Conservation (phyloP, 1,140 invertebrate species). For the Triops longicaudatus region DNA sequence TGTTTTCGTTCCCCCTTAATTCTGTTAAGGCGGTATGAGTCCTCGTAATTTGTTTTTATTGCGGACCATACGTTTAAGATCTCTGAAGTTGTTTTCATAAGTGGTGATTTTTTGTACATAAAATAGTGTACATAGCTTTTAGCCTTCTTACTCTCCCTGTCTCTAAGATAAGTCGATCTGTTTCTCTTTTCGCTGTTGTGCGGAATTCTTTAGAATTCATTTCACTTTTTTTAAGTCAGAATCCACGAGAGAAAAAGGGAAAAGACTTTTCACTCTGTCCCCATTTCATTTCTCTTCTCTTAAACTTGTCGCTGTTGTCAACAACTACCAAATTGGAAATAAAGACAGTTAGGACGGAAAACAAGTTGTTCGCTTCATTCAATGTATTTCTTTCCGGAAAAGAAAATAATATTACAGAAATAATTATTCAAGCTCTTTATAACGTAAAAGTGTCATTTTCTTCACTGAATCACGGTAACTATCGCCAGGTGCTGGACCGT, state of each 20-base stretch:
- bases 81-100: neutral
- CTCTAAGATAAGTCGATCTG: neutral
- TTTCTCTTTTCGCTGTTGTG: too few species aligned
- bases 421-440: constrained; percentile 55
- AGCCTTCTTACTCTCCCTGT: neutral
- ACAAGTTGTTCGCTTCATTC: neutral
- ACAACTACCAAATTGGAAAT: neutral
- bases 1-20: neutral
- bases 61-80: neutral
- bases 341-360: neutral
- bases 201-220: too few species aligned
- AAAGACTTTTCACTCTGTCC: neutral
- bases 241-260: neutral
- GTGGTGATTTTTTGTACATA: constrained; percentile 1
- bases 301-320: neutral
- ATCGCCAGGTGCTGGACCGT: constrained; percentile 67
- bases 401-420: neutral
- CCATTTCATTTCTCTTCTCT: neutral
- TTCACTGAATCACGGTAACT: constrained; percentile 85
- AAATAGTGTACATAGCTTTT: neutral
- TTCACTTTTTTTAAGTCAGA: neutral
- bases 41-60: neutral
- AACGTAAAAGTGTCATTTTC: constrained; percentile 77
- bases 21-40: neutral
- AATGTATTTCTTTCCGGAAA: neutral